Conservation (phyloP, 2,888 invertebrate species). For the Melieria picta region DNA sequence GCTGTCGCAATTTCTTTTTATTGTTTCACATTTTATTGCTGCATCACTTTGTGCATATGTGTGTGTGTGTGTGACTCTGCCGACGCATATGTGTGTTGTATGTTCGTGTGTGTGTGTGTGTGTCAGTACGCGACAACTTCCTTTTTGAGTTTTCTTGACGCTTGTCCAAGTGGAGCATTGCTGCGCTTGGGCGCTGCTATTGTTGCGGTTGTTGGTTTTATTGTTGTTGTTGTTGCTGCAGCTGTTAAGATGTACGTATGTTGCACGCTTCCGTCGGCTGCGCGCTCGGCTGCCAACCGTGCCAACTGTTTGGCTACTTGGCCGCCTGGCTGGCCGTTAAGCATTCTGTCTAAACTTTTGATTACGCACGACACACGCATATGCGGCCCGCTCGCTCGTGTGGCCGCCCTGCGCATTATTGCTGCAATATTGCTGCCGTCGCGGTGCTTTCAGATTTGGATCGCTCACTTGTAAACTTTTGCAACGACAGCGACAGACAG, state of each 20-base stretch:
- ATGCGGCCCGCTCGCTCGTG: too few species aligned
- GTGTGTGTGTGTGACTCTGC: constrained; percentile 1
- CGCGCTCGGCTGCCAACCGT: too few species aligned
- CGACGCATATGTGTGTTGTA: background rate
- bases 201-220: background rate
- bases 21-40: constrained; percentile 60
- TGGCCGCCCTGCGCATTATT: too few species aligned
- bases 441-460: too few species aligned
- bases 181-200: background rate
- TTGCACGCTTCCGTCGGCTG: too few species aligned
- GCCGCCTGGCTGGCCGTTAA: too few species aligned
- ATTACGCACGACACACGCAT: too few species aligned
- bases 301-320: too few species aligned
- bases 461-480: too few species aligned
- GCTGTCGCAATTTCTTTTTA: constrained; percentile 48
- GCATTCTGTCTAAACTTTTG: too few species aligned
- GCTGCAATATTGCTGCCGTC: too few species aligned
- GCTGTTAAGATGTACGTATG: background rate
- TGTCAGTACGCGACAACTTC: constrained; percentile 33
- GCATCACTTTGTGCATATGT: constrained; percentile 52
- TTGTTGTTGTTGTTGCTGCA: background rate
- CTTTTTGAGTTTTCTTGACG: constrained; percentile 53
- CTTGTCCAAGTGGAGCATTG: constrained; percentile 54
- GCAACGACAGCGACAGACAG: too few species aligned
- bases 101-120: constrained; percentile 1